Conservation (phyloP, 2,888 invertebrate species). For the Pegoplata infirma region DNA sequence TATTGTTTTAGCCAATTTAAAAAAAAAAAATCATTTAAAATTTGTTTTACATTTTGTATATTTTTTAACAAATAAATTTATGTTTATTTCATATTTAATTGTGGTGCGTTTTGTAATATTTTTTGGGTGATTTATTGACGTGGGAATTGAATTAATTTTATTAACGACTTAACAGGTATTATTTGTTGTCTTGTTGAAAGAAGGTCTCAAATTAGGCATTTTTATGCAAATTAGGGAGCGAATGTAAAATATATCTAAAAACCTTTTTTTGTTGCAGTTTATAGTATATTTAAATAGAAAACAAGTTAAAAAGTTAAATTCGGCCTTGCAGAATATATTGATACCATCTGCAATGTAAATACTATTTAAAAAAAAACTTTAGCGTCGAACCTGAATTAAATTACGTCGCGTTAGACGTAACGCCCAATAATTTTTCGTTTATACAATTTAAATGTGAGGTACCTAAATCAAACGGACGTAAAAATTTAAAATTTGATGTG, state of each 20-base stretch:
- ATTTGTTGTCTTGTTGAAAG: not conserved
- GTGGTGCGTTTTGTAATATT: not conserved
- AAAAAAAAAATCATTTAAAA: conserved; percentile 18
- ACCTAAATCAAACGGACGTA: too few relatives aligned
- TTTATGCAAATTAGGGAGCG: not conserved
- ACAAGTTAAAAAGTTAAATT: too few relatives aligned
- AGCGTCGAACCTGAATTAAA: too few relatives aligned
- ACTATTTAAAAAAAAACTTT: too few relatives aligned
- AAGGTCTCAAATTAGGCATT: not conserved
- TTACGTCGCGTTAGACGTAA: too few relatives aligned
- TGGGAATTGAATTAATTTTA: conserved; percentile 19
- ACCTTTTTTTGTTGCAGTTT: not conserved
- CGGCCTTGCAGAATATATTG: too few relatives aligned
- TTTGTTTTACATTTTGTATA: conserved; percentile 10
- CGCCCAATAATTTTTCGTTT: too few relatives aligned
- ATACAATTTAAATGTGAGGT: too few relatives aligned
- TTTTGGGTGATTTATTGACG: not conserved
- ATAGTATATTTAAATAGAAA: too few relatives aligned
- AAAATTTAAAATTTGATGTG: too few relatives aligned
- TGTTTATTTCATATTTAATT: conserved; percentile 11
- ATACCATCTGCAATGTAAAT: too few relatives aligned
- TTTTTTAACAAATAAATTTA: conserved; percentile 23
- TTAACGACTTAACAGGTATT: not conserved
- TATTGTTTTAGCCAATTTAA: conserved; percentile 27
- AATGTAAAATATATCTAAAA: not conserved